Evolutionary conservation across 2,113 vertebrate species (phyloP).

Genomic region (Triplophysa siluroides): DNA sequence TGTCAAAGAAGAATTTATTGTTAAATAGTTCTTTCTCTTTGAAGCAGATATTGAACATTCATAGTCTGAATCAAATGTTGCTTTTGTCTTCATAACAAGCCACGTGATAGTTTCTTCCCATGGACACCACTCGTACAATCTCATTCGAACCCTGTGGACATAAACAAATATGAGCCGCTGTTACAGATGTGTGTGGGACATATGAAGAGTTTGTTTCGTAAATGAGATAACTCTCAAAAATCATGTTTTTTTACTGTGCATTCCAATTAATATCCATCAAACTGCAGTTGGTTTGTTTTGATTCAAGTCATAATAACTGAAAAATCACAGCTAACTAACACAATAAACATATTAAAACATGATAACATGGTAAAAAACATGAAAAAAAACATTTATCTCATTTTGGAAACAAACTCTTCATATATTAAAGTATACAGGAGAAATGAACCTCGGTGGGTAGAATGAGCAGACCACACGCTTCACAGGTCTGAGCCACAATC

Average conservation of each 20-base stretch:
- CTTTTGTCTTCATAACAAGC: conserved; percentile 79
- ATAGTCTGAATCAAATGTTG: no score
- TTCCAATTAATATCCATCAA: no score
- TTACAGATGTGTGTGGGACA: background rate
- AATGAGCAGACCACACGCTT: conserved; percentile 59
- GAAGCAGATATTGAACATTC: background rate
- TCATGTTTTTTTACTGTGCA: no score
- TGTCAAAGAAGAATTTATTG: no score
- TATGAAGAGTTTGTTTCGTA: background rate
- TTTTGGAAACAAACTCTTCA: no score
- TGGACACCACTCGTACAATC: conserved; percentile 84
- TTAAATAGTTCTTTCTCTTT: background rate
- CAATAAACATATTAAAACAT: no score
- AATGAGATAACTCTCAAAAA: no score
- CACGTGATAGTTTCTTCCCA: conserved; percentile 85
- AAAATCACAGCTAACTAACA: no score
- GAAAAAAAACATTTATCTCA: no score
- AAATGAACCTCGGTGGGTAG: conserved; percentile 62
- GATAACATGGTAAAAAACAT: no score
- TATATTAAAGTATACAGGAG: background rate
- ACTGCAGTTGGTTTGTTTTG: no score
- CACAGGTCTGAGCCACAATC: conserved; percentile 60
- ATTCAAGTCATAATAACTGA: no score
- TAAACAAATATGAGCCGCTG: background rate
- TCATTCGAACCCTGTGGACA: conserved; percentile 84